Base-by-base conservation (phyloP, 2,888 invertebrate species). In the Saturnia japonica region DNA sequence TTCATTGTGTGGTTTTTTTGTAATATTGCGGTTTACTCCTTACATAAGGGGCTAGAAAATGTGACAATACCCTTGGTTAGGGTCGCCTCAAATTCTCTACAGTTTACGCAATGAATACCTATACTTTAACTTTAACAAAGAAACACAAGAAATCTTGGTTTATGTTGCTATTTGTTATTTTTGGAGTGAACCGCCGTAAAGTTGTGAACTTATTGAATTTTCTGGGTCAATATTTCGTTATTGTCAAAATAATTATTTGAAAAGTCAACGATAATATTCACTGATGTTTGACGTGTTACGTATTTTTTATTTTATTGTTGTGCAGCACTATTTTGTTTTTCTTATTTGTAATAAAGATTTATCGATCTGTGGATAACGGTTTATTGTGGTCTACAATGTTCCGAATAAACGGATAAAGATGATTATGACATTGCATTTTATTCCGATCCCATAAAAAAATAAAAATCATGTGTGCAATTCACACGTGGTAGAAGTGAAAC, bases 301-400 rank as follows among this genome's bases (percentile, higher is more conserved):
- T 79, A 79, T 83, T 85, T 88, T 47, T 89, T 85, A 88, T 90
- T 93, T 93, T 88, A 88, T 93, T 93, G 92, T 92, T 93, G 90
- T 89, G 88, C 88, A 82, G 86, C 91, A 88, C 86, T 85, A 85
- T 88, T 85, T 90, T 93, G 88, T 91, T 93, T 81, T 91, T 87
- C 82, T 82, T 87, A 86, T 90, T 80, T 89, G 84, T 91, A 89
- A 89, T 88, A 93, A 91, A 93, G 91, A 86, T 93, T 93, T 91
- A 93, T 93, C 86, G 81, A 85, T 89, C 84, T 88, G 88, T 89
- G 85, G 83, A 83, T 89, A 85, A 85, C 22, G 22, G 83, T 77
- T 80, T 85, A 88, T 91, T 93, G 91, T 90, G 85, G 72, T 84
- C 79, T 86, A 87, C 88, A 89, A 89, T 90, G 91, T 91, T 91